Evolutionary conservation across 2,797 vertebrate species (phyloP).

Genomic region (Sebastes glaucus): DNA sequence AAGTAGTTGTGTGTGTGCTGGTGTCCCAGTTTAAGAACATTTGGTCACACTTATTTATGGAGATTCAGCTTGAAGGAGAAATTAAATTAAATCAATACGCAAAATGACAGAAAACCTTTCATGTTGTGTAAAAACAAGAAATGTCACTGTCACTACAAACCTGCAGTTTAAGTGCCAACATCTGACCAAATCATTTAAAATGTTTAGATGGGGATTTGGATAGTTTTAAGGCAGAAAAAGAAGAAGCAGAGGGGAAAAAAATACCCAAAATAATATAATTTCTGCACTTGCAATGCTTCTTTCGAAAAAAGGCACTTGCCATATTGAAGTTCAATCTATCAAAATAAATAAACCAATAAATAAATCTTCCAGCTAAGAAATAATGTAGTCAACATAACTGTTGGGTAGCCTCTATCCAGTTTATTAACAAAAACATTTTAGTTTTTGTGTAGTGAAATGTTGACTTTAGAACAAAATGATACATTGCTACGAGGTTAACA

Average conservation of each 20-base stretch:
- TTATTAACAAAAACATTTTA: not conserved
- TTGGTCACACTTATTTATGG: not conserved
- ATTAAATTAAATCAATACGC: slow-evolving; percentile 15
- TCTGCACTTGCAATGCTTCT: slow-evolving; percentile 45
- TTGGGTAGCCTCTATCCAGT: slow-evolving; percentile 57
- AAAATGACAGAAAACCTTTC: not conserved
- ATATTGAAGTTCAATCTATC: slow-evolving; percentile 67
- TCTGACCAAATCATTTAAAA: not conserved
- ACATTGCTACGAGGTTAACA: slow-evolving; percentile 64
- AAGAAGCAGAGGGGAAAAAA: slow-evolving; percentile 32
- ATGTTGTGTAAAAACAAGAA: not conserved
- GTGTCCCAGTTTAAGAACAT: not conserved
- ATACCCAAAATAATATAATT: slow-evolving; percentile 9
- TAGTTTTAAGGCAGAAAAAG: slow-evolving; percentile 61
- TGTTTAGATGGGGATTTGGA: not conserved
- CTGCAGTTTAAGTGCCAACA: not conserved
- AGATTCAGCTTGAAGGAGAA: not conserved
- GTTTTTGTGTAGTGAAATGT: not conserved
- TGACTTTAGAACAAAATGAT: slow-evolving; percentile 20
- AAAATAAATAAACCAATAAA: slow-evolving; percentile 70
- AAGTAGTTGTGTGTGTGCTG: not conserved
- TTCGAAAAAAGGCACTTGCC: slow-evolving; percentile 83
- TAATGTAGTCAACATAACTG: slow-evolving; percentile 11
- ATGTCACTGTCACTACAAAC: not conserved
- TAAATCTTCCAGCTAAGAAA: slow-evolving; percentile 49